Percentiles rank a stretch among this genome's conserved stretches.
Conservation (phyloP, 2,888 invertebrate genomes). For the Odontothrips loti region DNA sequence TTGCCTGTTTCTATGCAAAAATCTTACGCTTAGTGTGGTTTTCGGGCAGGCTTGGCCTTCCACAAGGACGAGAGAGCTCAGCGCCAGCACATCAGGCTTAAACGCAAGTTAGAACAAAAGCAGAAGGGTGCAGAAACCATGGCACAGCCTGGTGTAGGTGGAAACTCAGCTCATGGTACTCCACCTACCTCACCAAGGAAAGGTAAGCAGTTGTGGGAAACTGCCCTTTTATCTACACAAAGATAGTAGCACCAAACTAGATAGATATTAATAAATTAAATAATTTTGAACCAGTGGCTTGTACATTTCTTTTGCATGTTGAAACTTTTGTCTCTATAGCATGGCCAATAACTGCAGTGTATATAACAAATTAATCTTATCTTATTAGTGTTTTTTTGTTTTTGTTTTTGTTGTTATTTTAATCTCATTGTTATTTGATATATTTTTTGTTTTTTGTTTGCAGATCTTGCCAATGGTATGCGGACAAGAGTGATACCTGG, state of each 20-base stretch:
- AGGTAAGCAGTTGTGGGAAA: constrained; percentile 41
- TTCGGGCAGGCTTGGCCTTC: constrained; percentile 44
- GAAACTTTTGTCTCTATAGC: neutral
- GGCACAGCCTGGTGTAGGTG: constrained; percentile 42
- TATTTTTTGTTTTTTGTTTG: constrained; percentile 29
- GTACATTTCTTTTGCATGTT: constrained; percentile 8
- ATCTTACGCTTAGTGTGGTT: constrained; percentile 7
- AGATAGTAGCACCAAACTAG: no score
- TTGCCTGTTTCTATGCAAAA: constrained; percentile 33
- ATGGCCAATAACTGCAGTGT: neutral
- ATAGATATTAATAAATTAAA: no score
- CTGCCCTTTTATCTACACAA: no score
- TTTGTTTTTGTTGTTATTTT: no score
- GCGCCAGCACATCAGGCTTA: constrained; percentile 70
- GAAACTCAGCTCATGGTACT: constrained; percentile 52
- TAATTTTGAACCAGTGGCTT: no score
- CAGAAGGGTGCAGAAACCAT: constrained; percentile 42
- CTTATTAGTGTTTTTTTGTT: neutral
- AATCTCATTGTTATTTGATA: no score
- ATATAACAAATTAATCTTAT: neutral
- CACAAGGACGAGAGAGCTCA: constrained; percentile 77
- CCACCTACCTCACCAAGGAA: constrained; percentile 67
- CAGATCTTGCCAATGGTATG: constrained; percentile 56
- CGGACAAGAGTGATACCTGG: constrained; percentile 45
- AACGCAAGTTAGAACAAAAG: constrained; percentile 69